phyloP scores from a whole-genome alignment of 2,797 vertebrate genomes.

The Melanotaenia nigrans region DNA sequence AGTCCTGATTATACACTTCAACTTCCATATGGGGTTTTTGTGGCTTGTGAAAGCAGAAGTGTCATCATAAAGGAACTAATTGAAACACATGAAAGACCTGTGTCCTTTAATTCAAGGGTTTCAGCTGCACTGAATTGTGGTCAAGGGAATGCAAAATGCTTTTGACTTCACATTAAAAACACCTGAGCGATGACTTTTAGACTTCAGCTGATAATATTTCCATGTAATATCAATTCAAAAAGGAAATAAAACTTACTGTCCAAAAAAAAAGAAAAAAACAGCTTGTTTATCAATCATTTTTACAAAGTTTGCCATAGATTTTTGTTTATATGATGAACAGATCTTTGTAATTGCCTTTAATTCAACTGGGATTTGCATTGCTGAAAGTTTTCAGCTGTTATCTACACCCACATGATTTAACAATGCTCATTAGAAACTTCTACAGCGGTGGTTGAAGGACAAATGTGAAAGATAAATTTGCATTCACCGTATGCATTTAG shows the following conservation, averaged over 20 bases:
- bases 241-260: background rate
- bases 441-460: conserved; percentile 40
- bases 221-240: background rate
- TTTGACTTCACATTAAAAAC: background rate
- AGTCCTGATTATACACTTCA: background rate
- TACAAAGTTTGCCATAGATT: background rate
- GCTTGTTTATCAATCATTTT: background rate
- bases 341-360: conserved; percentile 1
- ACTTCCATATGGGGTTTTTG: background rate
- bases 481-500: conserved; percentile 25
- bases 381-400: background rate
- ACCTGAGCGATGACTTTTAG: background rate
- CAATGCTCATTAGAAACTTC: background rate
- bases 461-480: conserved; percentile 43
- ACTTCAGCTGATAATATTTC: background rate
- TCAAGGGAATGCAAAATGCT: background rate
- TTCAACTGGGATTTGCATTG: background rate
- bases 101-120: background rate
- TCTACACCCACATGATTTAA: background rate
- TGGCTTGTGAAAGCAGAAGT: background rate
- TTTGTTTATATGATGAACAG: background rate
- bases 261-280: background rate
- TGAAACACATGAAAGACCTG: background rate
- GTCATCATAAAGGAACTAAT: background rate
- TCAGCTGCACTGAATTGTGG: background rate